These are phyloP conservation scores for Epinephelus awoara DNA, from an alignment of 2,797 vertebrate species.

Conservation along the genomic window DNA sequence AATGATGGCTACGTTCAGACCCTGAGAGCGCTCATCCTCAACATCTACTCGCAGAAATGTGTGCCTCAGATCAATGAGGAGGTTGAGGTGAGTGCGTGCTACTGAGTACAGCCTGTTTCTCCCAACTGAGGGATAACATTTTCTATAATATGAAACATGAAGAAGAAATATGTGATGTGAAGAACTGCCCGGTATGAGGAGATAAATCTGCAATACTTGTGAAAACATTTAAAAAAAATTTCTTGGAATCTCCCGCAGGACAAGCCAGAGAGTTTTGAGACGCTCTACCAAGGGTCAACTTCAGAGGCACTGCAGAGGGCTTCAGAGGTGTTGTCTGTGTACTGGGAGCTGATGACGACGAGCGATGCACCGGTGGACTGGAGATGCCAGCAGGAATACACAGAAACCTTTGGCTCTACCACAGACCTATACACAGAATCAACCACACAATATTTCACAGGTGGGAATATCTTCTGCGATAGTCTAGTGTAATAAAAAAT, in stretches of 20 bases:
- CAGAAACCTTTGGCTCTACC: conserved; percentile 63
- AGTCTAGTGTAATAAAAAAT: conserved; percentile 29
- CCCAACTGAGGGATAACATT: neutral
- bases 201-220: conserved; percentile 27
- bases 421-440: conserved; percentile 65
- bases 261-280: conserved; percentile 84
- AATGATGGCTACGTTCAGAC: conserved; percentile 83
- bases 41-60: conserved; percentile 88
- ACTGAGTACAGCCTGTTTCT: neutral
- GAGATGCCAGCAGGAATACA: conserved; percentile 84
- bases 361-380: conserved; percentile 81
- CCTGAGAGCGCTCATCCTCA: conserved; percentile 83
- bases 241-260: conserved; percentile 71
- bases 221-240: conserved; percentile 33
- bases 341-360: conserved; percentile 83
- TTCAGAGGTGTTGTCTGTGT: conserved; percentile 81
- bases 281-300: conserved; percentile 77
- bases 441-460: conserved; percentile 65
- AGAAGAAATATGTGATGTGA: conserved; percentile 2
- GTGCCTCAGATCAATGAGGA: conserved; percentile 86
- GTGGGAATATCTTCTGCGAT: conserved; percentile 53
- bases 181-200: neutral
- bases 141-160: conserved; percentile 3
- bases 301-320: conserved; percentile 80
- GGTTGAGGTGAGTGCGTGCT: conserved; percentile 79